A percentile compares a stretch with the other conserved stretches of the same genome.
phyloP scores from a whole-genome alignment of 2,797 vertebrate species.

The Pangasius krempfi region DNA sequence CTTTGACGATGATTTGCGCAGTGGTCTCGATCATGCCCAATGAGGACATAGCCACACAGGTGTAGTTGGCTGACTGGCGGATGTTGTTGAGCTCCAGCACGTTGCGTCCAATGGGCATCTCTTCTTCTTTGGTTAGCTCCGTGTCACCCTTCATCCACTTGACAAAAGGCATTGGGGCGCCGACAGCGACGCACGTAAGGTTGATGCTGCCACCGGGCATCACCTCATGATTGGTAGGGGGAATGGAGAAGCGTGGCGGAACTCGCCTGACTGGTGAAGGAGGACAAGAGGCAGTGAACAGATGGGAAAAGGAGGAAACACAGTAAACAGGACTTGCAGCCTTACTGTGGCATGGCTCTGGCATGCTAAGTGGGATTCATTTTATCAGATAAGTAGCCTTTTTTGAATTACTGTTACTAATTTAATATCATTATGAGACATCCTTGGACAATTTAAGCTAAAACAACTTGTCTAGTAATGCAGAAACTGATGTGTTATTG shows the following conservation, averaged over 20 bases:
- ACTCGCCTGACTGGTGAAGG: conserved; percentile 90
- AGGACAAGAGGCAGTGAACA: conserved; percentile 47
- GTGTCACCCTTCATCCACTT: conserved; percentile 90
- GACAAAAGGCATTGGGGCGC: conserved; percentile 95
- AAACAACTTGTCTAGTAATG: neutral
- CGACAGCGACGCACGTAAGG: conserved; percentile 95
- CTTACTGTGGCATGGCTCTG: conserved; percentile 39
- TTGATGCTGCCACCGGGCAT: conserved; percentile 97
- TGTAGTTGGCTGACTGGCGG: conserved; percentile 90
- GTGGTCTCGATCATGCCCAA: conserved; percentile 93
- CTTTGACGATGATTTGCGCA: conserved; percentile 94
- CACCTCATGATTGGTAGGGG: conserved; percentile 94
- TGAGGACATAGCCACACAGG: conserved; percentile 94
- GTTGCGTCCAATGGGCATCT: conserved; percentile 93
- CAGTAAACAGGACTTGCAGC: neutral
- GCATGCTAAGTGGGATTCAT: neutral
- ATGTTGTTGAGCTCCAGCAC: conserved; percentile 92
- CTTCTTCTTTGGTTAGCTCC: conserved; percentile 91
- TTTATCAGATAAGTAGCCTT: neutral
- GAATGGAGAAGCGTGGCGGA: conserved; percentile 97
- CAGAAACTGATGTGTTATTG: neutral
- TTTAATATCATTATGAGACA: neutral
- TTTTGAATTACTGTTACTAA: neutral
- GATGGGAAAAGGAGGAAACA: neutral
- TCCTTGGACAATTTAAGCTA: neutral